Evolutionary conservation across 2,797 vertebrate genomes (phyloP).

Genomic region (Lophius americanus): DNA sequence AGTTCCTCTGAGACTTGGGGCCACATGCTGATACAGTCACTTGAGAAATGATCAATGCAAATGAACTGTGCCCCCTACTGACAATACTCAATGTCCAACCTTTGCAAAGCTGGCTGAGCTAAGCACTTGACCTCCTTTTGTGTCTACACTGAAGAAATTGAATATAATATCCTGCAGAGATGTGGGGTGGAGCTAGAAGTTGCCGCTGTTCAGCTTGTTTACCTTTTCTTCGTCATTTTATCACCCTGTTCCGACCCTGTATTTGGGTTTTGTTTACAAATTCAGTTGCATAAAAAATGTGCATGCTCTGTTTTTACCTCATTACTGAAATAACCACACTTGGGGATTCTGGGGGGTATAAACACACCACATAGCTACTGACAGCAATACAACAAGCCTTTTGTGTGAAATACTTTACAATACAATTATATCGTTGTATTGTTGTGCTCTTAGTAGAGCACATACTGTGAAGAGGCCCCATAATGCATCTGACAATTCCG

Average conservation of each 20-base stretch:
- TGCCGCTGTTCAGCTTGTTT: conserved; percentile 13
- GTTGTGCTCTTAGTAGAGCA: conserved; percentile 9
- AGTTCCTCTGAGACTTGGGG: conserved; percentile 1
- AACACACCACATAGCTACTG: not conserved
- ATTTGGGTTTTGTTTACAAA: conserved; percentile 47
- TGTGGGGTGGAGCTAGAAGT: not conserved
- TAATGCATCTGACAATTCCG: conserved; percentile 4
- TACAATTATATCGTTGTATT: not conserved
- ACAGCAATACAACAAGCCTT: conserved; percentile 12
- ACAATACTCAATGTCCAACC: not conserved
- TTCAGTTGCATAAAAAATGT: conserved; percentile 32
- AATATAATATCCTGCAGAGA: conserved; percentile 19
- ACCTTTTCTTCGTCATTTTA: conserved; percentile 27
- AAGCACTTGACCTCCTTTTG: conserved; percentile 19
- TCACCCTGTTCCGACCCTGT: conserved; percentile 24
- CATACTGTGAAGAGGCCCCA: not conserved
- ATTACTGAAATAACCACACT: conserved; percentile 45
- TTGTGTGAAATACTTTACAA: not conserved
- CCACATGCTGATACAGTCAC: conserved; percentile 13
- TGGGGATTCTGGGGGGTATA: not conserved
- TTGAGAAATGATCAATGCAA: conserved; percentile 48
- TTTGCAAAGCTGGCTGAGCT: conserved; percentile 21
- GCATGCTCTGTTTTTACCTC: conserved; percentile 22
- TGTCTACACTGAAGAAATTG: conserved; percentile 18
- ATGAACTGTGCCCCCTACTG: conserved; percentile 18